Evolutionary conservation across 2,797 vertebrate species (phyloP), one percentile per base, ranked within the genome.

Genomic region (Echeneis naucrates): DNA sequence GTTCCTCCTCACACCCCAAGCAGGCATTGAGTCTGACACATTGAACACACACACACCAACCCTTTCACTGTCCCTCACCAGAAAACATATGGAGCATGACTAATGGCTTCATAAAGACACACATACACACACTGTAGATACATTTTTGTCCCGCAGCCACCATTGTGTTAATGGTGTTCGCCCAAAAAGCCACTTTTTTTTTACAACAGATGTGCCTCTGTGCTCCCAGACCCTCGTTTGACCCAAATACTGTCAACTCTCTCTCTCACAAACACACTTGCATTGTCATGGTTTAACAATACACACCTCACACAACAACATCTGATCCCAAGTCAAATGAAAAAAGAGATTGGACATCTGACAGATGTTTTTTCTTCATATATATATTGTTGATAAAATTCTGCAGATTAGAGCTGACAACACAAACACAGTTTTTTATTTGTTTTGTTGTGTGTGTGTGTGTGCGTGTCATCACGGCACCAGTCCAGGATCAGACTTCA

Each of bases 51-150:
- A 42, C 70, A 63, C 63, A 75, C 53, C 54, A 32, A 60, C 51
- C 63, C 81, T 77, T 84, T 85, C 66, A 88, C 78, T 80, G 77
- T 83, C 81, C 74, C 68, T 89, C 72, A 65, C 71, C 68, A 27
- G 37, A 78, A 81, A 82, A 85, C 90, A 93, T 90, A 88, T 93
- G 92, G 91, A 90, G 92, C 91, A 88, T 92, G 83, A 90, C 86
- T 93, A 92, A 93, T 91, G 66, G 70, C 82, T 89, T 83, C 80
- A 91, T 90, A 91, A 91, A 91, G 88, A 81, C 81, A 84, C 85
- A 84, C 82, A 85, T 58, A 64, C 77, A 86, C 83, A 82, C 83
- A 77, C 80, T 82, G 74, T 48, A 71, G 72, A 82, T 88, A 77
- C 72, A 82, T 84, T 84, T 87, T 78, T 85, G 72, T 89, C 83